Percentiles rank a stretch among this genome's conserved stretches.
phyloP scores from a whole-genome alignment of 2,113 vertebrate genomes.

The Rhombomys opimus region DNA sequence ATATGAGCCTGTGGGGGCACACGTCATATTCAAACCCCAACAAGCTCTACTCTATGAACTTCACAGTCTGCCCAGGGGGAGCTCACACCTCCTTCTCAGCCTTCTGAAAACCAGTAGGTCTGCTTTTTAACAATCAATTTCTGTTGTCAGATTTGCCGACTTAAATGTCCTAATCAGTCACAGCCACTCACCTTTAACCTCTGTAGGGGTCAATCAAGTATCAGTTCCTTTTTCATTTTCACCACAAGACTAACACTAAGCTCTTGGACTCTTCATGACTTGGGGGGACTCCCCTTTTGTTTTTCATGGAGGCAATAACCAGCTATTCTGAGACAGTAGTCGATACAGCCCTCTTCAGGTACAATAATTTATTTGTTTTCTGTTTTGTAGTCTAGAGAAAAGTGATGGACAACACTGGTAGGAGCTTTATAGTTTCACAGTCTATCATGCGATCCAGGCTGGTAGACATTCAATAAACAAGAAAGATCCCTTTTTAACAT shows the following conservation, averaged over 20 bases:
- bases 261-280: slow-evolving; percentile 11
- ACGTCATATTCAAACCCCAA: neutral
- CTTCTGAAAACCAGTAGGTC: neutral
- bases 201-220: neutral
- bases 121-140: neutral
- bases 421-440: slow-evolving; percentile 19
- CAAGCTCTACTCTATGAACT: neutral
- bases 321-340: neutral
- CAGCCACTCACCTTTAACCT: slow-evolving; percentile 22
- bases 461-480: slow-evolving; percentile 3
- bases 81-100: neutral
- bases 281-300: neutral
- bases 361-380: slow-evolving; percentile 14
- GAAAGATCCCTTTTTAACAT: slow-evolving; percentile 30
- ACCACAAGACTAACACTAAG: neutral
- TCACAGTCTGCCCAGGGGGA: neutral
- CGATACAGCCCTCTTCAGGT: neutral
- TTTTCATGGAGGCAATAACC: neutral
- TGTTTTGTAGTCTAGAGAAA: neutral
- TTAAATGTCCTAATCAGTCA: neutral
- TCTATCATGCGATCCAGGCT: neutral
- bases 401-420: neutral
- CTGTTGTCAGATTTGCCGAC: neutral
- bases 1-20: neutral
- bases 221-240: neutral